These are phyloP conservation scores for Gerris buenoi DNA, from an alignment of 1,140 invertebrate genomes.

Conservation along the genomic window DNA sequence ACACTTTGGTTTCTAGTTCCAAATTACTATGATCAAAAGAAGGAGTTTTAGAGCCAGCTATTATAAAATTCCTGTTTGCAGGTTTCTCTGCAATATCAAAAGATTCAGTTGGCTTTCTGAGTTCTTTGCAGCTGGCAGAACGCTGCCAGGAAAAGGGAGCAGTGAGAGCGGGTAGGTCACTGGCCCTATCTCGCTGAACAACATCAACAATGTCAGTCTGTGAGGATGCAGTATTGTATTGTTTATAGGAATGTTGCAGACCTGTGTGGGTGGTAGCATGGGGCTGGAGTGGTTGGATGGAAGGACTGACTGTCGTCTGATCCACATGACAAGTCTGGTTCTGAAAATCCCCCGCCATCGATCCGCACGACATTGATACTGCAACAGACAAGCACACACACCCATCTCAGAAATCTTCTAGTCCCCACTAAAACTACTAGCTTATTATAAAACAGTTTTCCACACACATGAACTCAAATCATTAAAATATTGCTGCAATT, in stretches of 20 bases:
- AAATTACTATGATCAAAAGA: conserved; percentile 20
- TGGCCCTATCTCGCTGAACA: conserved; percentile 23
- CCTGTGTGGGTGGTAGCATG: conserved; percentile 13
- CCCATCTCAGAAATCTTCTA: too few relatives aligned
- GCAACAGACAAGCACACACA: conserved; percentile 12
- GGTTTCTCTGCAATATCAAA: conserved; percentile 10
- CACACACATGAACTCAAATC: too few relatives aligned
- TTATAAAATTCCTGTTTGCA: conserved; percentile 23
- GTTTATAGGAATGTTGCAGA: conserved; percentile 17
- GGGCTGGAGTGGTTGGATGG: conserved; percentile 12
- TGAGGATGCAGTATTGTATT: conserved; percentile 19
- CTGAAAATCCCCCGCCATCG: conserved; percentile 31
- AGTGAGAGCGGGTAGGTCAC: conserved; percentile 25
- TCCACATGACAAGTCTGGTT: conserved; percentile 24
- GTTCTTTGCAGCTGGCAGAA: conserved; percentile 49
- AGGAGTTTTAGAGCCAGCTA: conserved; percentile 22
- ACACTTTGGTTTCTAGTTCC: conserved; percentile 40
- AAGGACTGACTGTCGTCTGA: conserved; percentile 11
- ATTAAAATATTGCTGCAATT: too few relatives aligned
- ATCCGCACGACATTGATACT: conserved; percentile 42
- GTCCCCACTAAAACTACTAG: too few relatives aligned
- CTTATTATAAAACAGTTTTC: too few relatives aligned
- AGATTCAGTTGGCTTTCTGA: conserved; percentile 14
- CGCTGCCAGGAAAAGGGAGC: conserved; percentile 47
- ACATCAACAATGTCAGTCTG: conserved; percentile 25